Evolutionary conservation across 2,888 invertebrate species (phyloP), one percentile per base, ranked within the genome.

Genomic region (Uropetala carovei): DNA sequence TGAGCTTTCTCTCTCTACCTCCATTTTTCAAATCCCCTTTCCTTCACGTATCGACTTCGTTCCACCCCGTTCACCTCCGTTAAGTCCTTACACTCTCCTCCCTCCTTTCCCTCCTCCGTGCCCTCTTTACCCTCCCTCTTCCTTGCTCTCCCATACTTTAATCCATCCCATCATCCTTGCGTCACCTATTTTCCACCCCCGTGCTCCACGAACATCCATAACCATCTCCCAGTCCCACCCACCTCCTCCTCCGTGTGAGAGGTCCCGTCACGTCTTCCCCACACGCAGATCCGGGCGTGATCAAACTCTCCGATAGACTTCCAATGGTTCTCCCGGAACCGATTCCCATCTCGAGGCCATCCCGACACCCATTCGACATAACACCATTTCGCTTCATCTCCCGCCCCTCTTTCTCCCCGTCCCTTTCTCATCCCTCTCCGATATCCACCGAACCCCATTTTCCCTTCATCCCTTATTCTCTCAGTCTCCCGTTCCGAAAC

Each of bases 251-350:
- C 75, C 27, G 18, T 10, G 18, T 10, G 10, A 75, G n/a, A n/a
- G 75, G 27, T 18, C 56, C 56, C 57, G 56, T 83, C 83, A 83
- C 83, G 83, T 83, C 43, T 89, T 7, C 30, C 64, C 60, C 27
- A 30, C 64, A 18, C 30, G 27, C 64, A 43, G 18, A 27, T 43
- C n/a, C 18, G 10, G 64, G 30, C 89, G 89, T 89, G 89, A 89
- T 89, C 64, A 56, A 64, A 89, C 64, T 89, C 56, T 30, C 43
- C 64, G 89, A 89, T 89, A 43, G 68, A 68, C 89, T 89, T 64
- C n/a, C 86, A 64, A 89, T 68, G 43, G 18, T 58, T 27, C 85
- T 58, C 27, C 27, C 27, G 3, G 58, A 14, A 3, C 58, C 59
- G 22, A 59, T 27, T 60, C 83, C 43, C 56, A 83, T 16, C 59